Evolutionary conservation across 2,888 invertebrate genomes (phyloP), one percentile per base, ranked within the genome.

Genomic region (Pristionchus arcanus): DNA sequence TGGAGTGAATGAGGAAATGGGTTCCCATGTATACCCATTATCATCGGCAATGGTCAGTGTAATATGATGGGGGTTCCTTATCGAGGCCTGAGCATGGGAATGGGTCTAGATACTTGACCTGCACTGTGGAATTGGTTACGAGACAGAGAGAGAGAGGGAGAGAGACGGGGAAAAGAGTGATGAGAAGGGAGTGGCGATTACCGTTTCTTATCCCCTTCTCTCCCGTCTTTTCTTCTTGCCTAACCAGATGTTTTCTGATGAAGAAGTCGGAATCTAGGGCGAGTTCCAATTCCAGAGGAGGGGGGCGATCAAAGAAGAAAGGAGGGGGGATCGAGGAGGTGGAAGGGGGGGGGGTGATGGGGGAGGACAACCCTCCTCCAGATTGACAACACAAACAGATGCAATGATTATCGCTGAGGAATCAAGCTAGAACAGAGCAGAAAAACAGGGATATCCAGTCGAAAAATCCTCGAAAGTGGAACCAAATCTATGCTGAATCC

Each of bases 191-290:
- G 77, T 37, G n/a, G 42, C 77, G 37, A 77, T 77, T 77, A 77
- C 77, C 77, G 77, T 77, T 77, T 77, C 77, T 77, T 77, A 37
- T 77, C 42, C 71, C 71, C 71, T 34, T 31, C 71, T 31, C 71
- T 34, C 31, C 37, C 42, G 3, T 42, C 77, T 77, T 42, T 77
- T 77, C 77, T 77, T 42, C 42, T 25, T 42, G n/a, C 31, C 15
- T 42, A 77, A 77, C 77, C 77, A 77, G 77, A 77, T 77, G 77
- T 37, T 77, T 77, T 77, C 77, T 42, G n/a, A 28, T 31, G 77
- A 77, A 77, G 77, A 77, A 77, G 77, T 77, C 77, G 21, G 77
- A 77, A 77, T 77, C 77, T 77, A 77, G 77, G 77, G 42, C 77
- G 42, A 77, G 77, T 77, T 77, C 77, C 42, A 77, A 77, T 77